phyloP scores from a whole-genome alignment of 2,888 invertebrate species.

The Thera britannica region DNA sequence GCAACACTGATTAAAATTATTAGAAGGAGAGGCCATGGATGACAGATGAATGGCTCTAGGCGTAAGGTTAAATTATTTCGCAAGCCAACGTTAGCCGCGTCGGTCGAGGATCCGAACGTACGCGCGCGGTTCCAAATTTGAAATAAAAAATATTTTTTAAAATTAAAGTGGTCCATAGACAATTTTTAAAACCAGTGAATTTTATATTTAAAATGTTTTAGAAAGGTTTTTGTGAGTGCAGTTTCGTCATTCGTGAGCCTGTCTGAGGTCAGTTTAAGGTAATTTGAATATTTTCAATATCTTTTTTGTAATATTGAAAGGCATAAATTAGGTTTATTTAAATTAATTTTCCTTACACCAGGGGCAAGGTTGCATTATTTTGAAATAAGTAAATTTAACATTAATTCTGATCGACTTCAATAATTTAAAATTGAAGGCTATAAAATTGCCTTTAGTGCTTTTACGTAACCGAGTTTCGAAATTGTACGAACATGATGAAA shows the following conservation, averaged over 20 bases:
- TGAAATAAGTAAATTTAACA: too few species aligned
- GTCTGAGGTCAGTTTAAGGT: slow-evolving; percentile 21
- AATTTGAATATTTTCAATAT: slow-evolving; percentile 30
- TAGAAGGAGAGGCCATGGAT: slow-evolving; percentile 33
- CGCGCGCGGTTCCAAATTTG: slow-evolving; percentile 17
- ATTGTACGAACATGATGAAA: too few species aligned
- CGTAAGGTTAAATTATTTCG: slow-evolving; percentile 39
- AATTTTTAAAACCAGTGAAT: slow-evolving; percentile 19
- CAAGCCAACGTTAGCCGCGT: slow-evolving; percentile 22
- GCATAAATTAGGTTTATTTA: neutral
- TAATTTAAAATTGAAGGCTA: too few species aligned
- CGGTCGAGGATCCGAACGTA: slow-evolving; percentile 18
- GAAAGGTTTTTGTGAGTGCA: slow-evolving; percentile 18
- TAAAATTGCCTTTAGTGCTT: too few species aligned
- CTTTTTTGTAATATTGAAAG: slow-evolving; percentile 7
- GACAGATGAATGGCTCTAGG: slow-evolving; percentile 33
- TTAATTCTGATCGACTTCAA: too few species aligned
- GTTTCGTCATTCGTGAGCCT: slow-evolving; percentile 2
- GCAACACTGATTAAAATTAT: slow-evolving; percentile 28
- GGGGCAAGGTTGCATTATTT: neutral
- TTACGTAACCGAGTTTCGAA: too few species aligned
- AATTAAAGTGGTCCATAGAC: slow-evolving; percentile 9
- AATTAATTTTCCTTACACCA: neutral
- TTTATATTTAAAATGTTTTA: slow-evolving; percentile 13
- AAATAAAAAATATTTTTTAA: slow-evolving; percentile 10